Evolutionary conservation across 2,797 vertebrate genomes (phyloP).

Genomic region (Heterohyrax brucei): DNA sequence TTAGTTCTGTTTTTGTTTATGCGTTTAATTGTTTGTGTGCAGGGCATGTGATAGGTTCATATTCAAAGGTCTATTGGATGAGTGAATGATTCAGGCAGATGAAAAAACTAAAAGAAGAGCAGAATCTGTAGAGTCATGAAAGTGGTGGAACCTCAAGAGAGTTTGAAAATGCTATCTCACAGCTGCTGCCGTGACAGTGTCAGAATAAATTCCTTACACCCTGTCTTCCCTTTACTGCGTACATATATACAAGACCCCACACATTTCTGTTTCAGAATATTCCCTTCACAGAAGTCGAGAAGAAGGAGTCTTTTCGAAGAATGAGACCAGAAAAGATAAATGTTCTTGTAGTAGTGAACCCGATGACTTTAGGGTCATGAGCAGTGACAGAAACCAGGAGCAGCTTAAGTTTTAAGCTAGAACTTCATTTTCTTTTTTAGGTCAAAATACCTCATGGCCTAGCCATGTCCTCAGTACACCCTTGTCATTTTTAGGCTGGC

Average conservation of each 20-base stretch:
- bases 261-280: slow-evolving; percentile 54
- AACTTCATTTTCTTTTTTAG: background rate
- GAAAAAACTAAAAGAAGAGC: background rate
- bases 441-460: background rate
- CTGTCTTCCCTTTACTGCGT: background rate
- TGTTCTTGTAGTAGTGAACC: background rate
- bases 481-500: background rate
- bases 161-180: background rate
- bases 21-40: background rate
- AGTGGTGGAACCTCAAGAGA: background rate
- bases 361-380: background rate
- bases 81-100: slow-evolving; percentile 6
- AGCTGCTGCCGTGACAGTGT: background rate
- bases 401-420: background rate
- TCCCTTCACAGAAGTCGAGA: slow-evolving; percentile 41
- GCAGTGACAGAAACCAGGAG: background rate
- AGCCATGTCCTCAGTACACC: background rate
- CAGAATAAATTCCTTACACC: slow-evolving; percentile 17
- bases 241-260: background rate
- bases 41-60: background rate
- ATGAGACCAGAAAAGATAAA: background rate
- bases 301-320: slow-evolving; percentile 31
- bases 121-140: background rate
- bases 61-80: background rate
- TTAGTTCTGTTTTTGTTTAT: slow-evolving; percentile 14